Conservation (phyloP, 92 coral and sea anemone species). For the Palythoa caribaeorum region DNA sequence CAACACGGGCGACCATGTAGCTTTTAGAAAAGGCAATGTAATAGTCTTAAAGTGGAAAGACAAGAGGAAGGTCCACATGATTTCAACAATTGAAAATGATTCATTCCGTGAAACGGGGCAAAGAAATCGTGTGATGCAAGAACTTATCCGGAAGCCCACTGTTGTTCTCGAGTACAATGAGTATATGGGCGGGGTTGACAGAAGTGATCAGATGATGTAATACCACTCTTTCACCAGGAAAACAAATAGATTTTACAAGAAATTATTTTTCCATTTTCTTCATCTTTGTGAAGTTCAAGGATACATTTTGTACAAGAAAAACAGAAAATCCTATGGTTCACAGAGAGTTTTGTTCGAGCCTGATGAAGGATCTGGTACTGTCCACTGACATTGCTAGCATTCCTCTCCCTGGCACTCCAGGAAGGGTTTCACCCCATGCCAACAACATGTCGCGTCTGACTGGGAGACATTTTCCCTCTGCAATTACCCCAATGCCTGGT, state of each 20-base stretch:
- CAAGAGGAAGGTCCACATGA: slow-evolving; percentile 55
- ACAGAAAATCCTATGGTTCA: slow-evolving; percentile 10
- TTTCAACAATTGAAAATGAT: slow-evolving; percentile 64
- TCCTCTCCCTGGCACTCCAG: slow-evolving; percentile 41
- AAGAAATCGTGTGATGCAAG: slow-evolving; percentile 24
- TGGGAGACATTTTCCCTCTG: slow-evolving; percentile 47
- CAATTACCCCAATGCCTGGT: slow-evolving; percentile 44
- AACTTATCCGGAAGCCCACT: slow-evolving; percentile 1
- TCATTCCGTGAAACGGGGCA: slow-evolving; percentile 27
- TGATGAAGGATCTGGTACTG: slow-evolving; percentile 9
- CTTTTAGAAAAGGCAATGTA: slow-evolving; percentile 9
- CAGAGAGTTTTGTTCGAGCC: slow-evolving; percentile 18
- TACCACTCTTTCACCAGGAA: neutral
- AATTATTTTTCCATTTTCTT: slow-evolving; percentile 4
- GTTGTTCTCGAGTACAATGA: neutral
- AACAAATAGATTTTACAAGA: neutral
- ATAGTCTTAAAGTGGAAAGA: slow-evolving; percentile 64
- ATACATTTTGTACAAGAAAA: slow-evolving; percentile 27
- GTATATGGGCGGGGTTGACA: slow-evolving; percentile 1
- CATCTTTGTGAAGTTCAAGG: slow-evolving; percentile 5
- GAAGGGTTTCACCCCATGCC: slow-evolving; percentile 33
- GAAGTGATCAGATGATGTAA: slow-evolving; percentile 14
- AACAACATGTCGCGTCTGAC: slow-evolving; percentile 32
- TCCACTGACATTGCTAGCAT: neutral
- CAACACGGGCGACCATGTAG: slow-evolving; percentile 24